These are phyloP conservation scores for Sylvilagus bachmani DNA, from an alignment of 2,113 vertebrate species.

Conservation along the genomic window DNA sequence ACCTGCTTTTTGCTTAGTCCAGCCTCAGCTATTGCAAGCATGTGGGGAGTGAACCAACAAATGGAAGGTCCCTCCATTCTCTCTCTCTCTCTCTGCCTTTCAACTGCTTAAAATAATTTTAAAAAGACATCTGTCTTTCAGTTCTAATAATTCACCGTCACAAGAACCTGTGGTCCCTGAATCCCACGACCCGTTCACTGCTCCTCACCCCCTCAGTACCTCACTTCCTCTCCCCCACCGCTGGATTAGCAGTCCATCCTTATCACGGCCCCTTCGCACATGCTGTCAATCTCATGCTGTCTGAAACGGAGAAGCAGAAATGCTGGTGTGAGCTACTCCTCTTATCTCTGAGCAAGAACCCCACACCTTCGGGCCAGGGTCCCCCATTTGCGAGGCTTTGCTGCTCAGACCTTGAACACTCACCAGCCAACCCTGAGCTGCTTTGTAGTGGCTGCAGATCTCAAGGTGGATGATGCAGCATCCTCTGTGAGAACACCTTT, in stretches of 20 bases:
- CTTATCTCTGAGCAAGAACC: not conserved
- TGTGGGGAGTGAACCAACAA: too few relatives aligned
- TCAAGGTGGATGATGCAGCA: not conserved
- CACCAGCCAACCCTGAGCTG: not conserved
- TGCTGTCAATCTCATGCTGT: not conserved
- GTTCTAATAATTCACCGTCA: not conserved
- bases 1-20: too few relatives aligned
- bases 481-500: slow-evolving; percentile 44
- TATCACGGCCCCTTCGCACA: not conserved
- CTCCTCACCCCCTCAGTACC: not conserved
- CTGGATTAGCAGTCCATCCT: not conserved
- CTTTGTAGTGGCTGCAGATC: slow-evolving; percentile 45
- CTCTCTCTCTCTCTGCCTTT: too few relatives aligned
- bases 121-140: not conserved
- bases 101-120: too few relatives aligned
- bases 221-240: too few relatives aligned
- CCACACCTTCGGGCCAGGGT: not conserved
- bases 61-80: too few relatives aligned
- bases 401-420: not conserved
- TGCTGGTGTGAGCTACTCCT: not conserved
- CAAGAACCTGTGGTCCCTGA: not conserved
- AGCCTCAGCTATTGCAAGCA: too few relatives aligned
- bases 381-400: not conserved
- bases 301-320: not conserved
- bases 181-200: not conserved